These are phyloP conservation scores for Cecidostiba fungosa DNA, from an alignment of 2,888 invertebrate species.

Conservation along the genomic window DNA sequence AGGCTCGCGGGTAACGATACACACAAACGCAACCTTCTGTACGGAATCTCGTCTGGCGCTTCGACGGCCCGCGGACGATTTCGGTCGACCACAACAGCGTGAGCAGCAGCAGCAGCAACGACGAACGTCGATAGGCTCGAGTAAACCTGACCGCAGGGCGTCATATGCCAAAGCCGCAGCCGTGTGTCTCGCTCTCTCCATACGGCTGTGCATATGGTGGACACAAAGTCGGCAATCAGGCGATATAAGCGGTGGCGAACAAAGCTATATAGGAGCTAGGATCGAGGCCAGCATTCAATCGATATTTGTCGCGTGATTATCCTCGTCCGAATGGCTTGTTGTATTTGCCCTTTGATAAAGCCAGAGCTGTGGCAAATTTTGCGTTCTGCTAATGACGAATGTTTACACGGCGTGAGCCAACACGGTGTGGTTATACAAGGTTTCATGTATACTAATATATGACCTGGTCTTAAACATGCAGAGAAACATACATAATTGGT, in stretches of 20 bases:
- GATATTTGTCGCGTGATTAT: slow-evolving; percentile 46
- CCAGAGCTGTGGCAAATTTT: not conserved
- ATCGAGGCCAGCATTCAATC: slow-evolving; percentile 12
- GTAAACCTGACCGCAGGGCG: slow-evolving; percentile 25
- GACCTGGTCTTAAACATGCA: not conserved
- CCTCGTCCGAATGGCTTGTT: not conserved
- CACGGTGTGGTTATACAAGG: not conserved
- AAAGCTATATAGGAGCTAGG: not conserved
- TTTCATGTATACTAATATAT: not conserved
- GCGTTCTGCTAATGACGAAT: not conserved
- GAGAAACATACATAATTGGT: not conserved
- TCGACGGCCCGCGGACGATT: slow-evolving; percentile 28
- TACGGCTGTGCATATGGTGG: not conserved
- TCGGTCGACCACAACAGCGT: slow-evolving; percentile 24
- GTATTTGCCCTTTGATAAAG: slow-evolving; percentile 9
- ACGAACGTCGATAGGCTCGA: slow-evolving; percentile 10
- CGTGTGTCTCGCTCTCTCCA: not conserved
- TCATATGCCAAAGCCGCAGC: slow-evolving; percentile 26
- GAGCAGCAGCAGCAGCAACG: not conserved
- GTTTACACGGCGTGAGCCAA: not conserved
- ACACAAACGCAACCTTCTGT: not conserved
- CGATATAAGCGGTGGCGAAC: slow-evolving; percentile 4
- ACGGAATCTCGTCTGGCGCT: not conserved
- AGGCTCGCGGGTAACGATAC: not conserved
- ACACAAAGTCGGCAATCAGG: slow-evolving; percentile 24